Base-by-base conservation (phyloP, 2,888 invertebrate species). In the Alloplasta piceator region DNA sequence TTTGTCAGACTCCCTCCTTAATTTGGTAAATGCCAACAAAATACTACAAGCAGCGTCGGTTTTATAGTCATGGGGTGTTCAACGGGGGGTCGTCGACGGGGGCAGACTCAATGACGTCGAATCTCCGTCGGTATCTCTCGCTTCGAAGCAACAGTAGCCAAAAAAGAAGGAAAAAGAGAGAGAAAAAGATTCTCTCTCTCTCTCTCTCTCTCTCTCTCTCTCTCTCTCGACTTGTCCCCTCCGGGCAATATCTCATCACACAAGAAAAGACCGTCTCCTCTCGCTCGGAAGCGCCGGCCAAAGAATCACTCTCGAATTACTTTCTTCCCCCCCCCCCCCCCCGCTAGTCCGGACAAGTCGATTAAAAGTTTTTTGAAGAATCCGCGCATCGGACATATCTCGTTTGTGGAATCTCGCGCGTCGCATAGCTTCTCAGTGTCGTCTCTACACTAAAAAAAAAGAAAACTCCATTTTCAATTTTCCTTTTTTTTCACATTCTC, bases 1-100 rank as follows among this genome's bases (percentile, higher is more conserved):
- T 88, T 88, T 87, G 86, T 87, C 60, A 64, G 79, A 70, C 84
- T 80, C 86, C 86, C 86, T 85, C 83, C 87, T 89, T 89, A 91
- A 91, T 91, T 90, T 90, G 85, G 89, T 90, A 90, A 91, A 91
- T 91, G 88, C 89, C 89, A 89, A 86, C 87, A 87, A 89, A 91
- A 89, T 87, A 87, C 86, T 90, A 87, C 86, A 82, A 60, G 14
- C 10, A 66, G 52, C 82, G 79, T 77, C 78, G 73, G 73, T 71
- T 76, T 81, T 82, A 84, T 84, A 80, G 85, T 39, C 58, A 75
- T 38, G 64, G 75, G 64, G 72, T 60, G 67, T 56, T 67, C 50
- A 46, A 12, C 26, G 26, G 38, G 36, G 12, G 36, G 64, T 38
- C 46, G 46, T 7, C 26, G 38, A 56, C 55, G 52, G 52, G 26